Percentiles rank a stretch among this genome's conserved stretches.
These are phyloP conservation scores for Gnathonemus longibarbis DNA, from an alignment of 2,113 vertebrate genomes.

Conservation along the genomic window DNA sequence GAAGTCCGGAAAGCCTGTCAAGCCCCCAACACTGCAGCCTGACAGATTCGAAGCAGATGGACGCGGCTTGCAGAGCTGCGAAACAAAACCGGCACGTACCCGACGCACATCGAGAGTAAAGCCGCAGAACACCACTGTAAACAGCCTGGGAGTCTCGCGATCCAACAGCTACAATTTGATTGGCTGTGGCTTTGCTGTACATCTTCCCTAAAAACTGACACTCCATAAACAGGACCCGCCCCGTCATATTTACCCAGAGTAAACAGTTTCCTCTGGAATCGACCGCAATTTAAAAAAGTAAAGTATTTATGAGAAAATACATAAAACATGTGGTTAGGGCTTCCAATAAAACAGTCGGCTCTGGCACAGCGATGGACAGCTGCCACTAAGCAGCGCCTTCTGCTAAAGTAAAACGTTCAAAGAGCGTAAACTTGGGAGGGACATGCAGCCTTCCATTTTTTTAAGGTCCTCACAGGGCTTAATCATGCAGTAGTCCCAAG, in stretches of 20 bases:
- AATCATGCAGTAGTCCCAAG: conserved; percentile 91
- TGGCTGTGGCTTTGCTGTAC: not conserved
- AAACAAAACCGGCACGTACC: not conserved
- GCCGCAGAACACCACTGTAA: not conserved
- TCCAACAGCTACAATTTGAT: not conserved
- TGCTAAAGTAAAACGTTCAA: not conserved
- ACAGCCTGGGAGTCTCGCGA: not conserved
- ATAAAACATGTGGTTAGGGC: conserved; percentile 1
- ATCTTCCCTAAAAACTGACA: not conserved
- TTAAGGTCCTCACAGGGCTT: conserved; percentile 74
- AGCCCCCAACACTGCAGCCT: not conserved
- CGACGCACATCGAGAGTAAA: not conserved
- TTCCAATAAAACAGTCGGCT: not conserved
- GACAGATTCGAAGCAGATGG: conserved; percentile 10
- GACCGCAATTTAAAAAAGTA: not conserved
- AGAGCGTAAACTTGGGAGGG: not conserved
- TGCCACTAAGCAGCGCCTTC: not conserved
- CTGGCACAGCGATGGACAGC: not conserved
- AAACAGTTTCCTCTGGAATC: not conserved
- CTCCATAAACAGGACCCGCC: not conserved
- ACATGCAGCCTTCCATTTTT: not conserved
- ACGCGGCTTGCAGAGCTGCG: too few species aligned
- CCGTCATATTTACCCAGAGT: not conserved
- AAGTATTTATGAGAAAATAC: conserved; percentile 1
- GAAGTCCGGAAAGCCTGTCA: not conserved